These are phyloP conservation scores for Barbus barbus DNA, from an alignment of 2,113 vertebrate genomes.

Conservation along the genomic window DNA sequence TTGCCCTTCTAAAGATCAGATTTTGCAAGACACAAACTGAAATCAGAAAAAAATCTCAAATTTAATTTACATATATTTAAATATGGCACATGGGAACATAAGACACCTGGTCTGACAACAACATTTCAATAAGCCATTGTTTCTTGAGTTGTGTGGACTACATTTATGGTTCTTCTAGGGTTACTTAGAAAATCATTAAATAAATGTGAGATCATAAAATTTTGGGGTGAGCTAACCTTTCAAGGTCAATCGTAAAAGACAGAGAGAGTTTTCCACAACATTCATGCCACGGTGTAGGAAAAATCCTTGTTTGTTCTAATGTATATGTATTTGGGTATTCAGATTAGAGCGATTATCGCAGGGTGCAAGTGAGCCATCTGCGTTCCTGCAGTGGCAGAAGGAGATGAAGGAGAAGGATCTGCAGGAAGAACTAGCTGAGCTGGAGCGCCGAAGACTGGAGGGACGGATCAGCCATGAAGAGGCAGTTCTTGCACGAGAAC, in stretches of 20 bases:
- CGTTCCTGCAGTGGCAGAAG: constrained; percentile 86
- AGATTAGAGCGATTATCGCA: constrained; percentile 70
- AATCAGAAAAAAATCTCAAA: neutral
- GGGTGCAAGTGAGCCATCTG: constrained; percentile 79
- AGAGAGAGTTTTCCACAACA: neutral
- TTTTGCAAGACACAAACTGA: neutral
- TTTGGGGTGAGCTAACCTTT: neutral
- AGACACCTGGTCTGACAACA: neutral
- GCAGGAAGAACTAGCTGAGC: constrained; percentile 74
- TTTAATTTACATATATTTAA: neutral
- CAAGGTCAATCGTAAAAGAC: neutral
- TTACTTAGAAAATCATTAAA: neutral
- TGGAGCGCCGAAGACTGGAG: constrained; percentile 75
- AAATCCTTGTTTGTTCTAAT: neutral
- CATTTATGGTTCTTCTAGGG: neutral
- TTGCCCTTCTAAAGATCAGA: neutral
- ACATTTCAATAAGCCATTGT: neutral
- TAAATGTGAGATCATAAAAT: too few relatives aligned
- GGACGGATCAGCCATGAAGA: constrained; percentile 82
- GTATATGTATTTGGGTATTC: constrained; percentile 42
- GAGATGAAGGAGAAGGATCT: constrained; percentile 80
- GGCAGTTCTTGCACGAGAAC: constrained; percentile 77
- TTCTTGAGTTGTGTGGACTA: neutral
- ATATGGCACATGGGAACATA: neutral
- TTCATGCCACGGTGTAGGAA: neutral